Conservation (phyloP, 2,113 vertebrate genomes). For the Pseudois nayaur region DNA sequence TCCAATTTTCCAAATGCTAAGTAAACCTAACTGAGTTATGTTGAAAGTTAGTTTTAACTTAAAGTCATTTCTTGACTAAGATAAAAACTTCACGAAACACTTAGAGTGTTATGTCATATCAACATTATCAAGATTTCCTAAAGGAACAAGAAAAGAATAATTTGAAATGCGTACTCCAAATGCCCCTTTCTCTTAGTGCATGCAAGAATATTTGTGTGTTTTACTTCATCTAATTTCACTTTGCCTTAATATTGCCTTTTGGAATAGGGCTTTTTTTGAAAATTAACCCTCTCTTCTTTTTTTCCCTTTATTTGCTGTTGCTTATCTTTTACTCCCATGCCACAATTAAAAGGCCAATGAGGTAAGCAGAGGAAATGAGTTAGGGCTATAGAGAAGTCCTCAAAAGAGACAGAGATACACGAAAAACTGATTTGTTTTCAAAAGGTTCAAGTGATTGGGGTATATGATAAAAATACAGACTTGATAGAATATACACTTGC, state of each 20-base stretch:
- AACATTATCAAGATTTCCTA: background rate
- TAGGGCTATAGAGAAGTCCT: background rate
- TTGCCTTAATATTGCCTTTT: background rate
- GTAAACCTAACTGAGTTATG: background rate
- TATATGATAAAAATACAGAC: background rate
- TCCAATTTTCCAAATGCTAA: background rate
- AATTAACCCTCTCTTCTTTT: background rate
- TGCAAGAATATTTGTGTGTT: background rate
- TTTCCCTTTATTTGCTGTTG: background rate
- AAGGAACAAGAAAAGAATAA: background rate
- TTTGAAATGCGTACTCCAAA: background rate
- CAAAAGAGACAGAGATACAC: constrained; percentile 22
- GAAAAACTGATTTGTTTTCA: background rate
- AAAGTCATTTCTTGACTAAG: background rate
- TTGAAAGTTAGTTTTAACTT: background rate
- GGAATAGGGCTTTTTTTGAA: background rate
- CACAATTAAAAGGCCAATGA: background rate
- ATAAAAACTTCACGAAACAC: background rate
- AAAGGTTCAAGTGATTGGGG: background rate
- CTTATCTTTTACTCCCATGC: background rate
- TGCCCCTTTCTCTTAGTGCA: background rate
- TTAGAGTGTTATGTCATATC: background rate
- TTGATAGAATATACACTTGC: constrained; percentile 8
- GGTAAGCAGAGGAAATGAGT: background rate
- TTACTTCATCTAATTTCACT: background rate